These are phyloP conservation scores for Tenebrosternarchus preto DNA, from an alignment of 2,113 vertebrate genomes.

Conservation along the genomic window DNA sequence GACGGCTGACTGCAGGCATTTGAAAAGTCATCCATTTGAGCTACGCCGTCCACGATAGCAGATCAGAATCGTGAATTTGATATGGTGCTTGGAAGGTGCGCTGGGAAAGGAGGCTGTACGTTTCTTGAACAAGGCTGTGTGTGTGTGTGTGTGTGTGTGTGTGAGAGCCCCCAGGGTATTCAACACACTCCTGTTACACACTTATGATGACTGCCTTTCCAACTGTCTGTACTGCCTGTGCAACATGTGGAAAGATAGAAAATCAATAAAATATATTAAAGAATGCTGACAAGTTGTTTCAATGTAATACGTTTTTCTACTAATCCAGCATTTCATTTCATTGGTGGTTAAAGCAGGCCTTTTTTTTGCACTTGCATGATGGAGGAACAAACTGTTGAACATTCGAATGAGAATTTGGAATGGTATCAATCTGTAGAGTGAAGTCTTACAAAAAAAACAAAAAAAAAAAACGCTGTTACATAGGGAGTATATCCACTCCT, in stretches of 20 bases:
- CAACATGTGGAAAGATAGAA: neutral
- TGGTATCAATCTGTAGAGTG: neutral
- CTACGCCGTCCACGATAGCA: slow-evolving; percentile 31
- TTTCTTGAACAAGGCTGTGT: slow-evolving; percentile 18
- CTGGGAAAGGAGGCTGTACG: neutral
- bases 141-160: slow-evolving; percentile 1
- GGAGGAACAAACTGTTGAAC: neutral
- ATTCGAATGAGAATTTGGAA: neutral
- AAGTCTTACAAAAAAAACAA: neutral
- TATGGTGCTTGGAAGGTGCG: slow-evolving; percentile 13
- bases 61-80: slow-evolving; percentile 50
- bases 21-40: slow-evolving; percentile 46
- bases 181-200: slow-evolving; percentile 4
- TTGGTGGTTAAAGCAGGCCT: neutral
- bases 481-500: neutral
- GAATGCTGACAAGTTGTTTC: slow-evolving; percentile 19
- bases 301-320: slow-evolving; percentile 4
- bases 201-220: neutral
- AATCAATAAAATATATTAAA: slow-evolving; percentile 24
- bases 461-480: neutral
- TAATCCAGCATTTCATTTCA: neutral
- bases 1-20: slow-evolving; percentile 46
- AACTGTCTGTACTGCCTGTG: neutral
- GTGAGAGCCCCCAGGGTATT: slow-evolving; percentile 21
- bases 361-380: neutral